Conservation (phyloP, 2,797 vertebrate genomes). For the Sardinella longiceps region DNA sequence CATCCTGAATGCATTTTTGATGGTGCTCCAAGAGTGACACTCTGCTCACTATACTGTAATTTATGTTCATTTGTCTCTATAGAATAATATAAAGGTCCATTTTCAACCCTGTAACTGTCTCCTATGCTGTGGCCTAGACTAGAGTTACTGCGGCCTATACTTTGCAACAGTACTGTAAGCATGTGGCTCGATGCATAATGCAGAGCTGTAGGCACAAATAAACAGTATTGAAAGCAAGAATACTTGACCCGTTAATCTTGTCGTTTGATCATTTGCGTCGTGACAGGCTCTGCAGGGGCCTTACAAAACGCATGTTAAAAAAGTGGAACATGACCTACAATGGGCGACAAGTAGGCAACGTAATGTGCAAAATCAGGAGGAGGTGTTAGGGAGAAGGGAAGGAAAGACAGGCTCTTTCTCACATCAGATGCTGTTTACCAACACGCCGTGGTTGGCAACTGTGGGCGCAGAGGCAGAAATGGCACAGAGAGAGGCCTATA, state of each 20-base stretch:
- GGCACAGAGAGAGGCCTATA: not conserved
- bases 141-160: too few species aligned
- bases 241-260: not conserved
- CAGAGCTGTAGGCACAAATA: not conserved
- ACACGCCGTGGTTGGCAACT: slow-evolving; percentile 42
- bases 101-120: not conserved
- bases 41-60: not conserved
- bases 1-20: not conserved
- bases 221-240: not conserved
- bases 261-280: not conserved
- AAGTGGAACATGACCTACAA: slow-evolving; percentile 49
- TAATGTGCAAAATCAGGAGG: slow-evolving; percentile 32
- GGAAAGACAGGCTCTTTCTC: slow-evolving; percentile 34
- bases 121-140: too few species aligned
- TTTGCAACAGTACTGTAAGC: too few species aligned
- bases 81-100: not conserved
- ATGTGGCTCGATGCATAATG: not conserved
- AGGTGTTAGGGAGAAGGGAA: slow-evolving; percentile 48
- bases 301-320: slow-evolving; percentile 9
- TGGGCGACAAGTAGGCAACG: slow-evolving; percentile 1
- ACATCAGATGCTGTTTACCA: slow-evolving; percentile 47
- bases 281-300: not conserved
- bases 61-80: not conserved
- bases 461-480: slow-evolving; percentile 44
- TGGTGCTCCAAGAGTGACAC: not conserved